These are phyloP conservation scores for Crypturellus undulatus DNA, from an alignment of 2,113 vertebrate genomes.

Conservation along the genomic window DNA sequence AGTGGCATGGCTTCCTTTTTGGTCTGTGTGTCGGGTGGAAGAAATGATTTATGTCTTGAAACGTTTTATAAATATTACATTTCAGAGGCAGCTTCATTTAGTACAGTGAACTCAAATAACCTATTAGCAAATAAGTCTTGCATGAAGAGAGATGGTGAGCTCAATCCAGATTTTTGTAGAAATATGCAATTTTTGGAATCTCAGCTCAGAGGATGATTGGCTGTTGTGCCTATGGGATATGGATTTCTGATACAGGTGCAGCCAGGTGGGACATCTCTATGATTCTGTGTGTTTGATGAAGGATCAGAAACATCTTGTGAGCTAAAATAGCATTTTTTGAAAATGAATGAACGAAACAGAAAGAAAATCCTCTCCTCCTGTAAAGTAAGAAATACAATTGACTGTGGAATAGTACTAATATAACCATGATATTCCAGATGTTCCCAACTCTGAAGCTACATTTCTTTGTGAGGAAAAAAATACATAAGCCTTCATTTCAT, in stretches of 20 bases:
- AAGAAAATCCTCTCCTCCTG: not conserved
- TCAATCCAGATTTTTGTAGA: not conserved
- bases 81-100: not conserved
- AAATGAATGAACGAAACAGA: not conserved
- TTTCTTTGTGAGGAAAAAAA: no score
- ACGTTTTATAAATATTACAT: not conserved
- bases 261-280: not conserved
- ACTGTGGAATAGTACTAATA: no score
- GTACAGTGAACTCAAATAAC: not conserved
- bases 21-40: not conserved
- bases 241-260: conserved; percentile 23
- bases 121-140: not conserved
- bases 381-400: no score
- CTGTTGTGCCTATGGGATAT: not conserved
- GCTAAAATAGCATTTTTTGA: not conserved
- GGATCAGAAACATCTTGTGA: not conserved
- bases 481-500: no score
- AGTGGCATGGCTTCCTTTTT: not conserved
- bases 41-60: not conserved
- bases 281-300: conserved; percentile 21
- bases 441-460: no score
- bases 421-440: no score
- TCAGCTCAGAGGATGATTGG: not conserved
- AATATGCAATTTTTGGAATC: not conserved
- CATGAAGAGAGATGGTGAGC: not conserved